Conservation (phyloP, 2,888 invertebrate species). For the Melanchra persicariae region DNA sequence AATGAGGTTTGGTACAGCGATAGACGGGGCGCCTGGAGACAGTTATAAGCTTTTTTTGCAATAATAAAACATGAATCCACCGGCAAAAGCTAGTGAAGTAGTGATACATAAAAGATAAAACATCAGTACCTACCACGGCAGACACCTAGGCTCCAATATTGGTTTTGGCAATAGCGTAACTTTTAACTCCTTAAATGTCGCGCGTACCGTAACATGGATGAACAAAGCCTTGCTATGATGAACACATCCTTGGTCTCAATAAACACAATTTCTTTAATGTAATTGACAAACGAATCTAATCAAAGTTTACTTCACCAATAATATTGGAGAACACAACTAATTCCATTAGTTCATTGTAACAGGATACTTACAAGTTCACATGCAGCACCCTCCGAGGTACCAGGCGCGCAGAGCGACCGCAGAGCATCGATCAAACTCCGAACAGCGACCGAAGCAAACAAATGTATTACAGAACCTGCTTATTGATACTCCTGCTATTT, state of each 20-base stretch:
- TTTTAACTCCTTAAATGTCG: too few relatives aligned
- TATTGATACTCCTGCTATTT: slow-evolving; percentile 25
- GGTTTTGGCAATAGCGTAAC: too few relatives aligned
- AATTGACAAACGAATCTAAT: background rate
- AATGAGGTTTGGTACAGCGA: too few relatives aligned
- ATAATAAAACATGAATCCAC: too few relatives aligned
- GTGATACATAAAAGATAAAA: too few relatives aligned
- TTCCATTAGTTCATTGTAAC: slow-evolving; percentile 1
- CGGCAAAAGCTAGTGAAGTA: too few relatives aligned
- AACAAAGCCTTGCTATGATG: background rate
- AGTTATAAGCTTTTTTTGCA: too few relatives aligned
- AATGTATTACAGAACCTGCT: slow-evolving; percentile 13
- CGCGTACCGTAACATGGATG: too few relatives aligned
- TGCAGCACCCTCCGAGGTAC: background rate
- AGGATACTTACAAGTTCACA: slow-evolving; percentile 1
- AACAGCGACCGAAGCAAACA: slow-evolving; percentile 15
- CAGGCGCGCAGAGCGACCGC: slow-evolving; percentile 27
- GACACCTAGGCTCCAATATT: too few relatives aligned
- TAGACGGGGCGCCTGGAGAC: too few relatives aligned
- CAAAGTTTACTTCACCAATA: slow-evolving; percentile 5
- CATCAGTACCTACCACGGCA: too few relatives aligned
- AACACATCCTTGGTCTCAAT: background rate
- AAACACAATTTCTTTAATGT: background rate
- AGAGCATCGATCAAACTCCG: slow-evolving; percentile 59
- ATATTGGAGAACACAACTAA: background rate